Conservation (phyloP, 2,888 invertebrate genomes). For the Drosophila stalkeri region DNA sequence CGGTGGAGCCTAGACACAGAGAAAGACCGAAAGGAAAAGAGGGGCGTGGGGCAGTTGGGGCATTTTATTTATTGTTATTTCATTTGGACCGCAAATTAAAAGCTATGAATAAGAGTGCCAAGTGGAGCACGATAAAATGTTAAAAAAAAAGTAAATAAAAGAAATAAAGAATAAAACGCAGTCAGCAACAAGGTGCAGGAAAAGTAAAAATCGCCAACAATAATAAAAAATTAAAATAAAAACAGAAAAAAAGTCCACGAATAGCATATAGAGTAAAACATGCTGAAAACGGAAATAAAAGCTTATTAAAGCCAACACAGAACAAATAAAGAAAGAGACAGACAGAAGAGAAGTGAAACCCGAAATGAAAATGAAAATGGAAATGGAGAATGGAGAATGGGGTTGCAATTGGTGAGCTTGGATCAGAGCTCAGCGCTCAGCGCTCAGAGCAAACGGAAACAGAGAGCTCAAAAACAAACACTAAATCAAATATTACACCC, state of each 20-base stretch:
- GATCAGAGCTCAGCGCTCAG: slow-evolving; percentile 50
- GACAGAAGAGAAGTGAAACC: not conserved
- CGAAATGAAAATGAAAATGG: slow-evolving; percentile 15
- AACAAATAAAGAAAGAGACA: not conserved
- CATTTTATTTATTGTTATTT: slow-evolving; percentile 80
- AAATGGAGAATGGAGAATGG: not conserved
- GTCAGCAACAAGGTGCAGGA: slow-evolving; percentile 49
- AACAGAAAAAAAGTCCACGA: slow-evolving; percentile 24
- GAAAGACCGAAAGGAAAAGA: not conserved
- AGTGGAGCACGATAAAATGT: slow-evolving; percentile 50
- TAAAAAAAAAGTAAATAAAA: slow-evolving; percentile 25
- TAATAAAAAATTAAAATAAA: slow-evolving; percentile 31
- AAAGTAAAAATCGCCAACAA: slow-evolving; percentile 47
- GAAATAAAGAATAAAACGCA: slow-evolving; percentile 13
- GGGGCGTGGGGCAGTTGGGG: slow-evolving; percentile 39
- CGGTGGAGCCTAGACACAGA: not conserved
- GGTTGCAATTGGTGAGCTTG: slow-evolving; percentile 8
- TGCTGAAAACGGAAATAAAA: slow-evolving; percentile 76
- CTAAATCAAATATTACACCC: slow-evolving; percentile 79
- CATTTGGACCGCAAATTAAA: slow-evolving; percentile 80
- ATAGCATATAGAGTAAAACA: slow-evolving; percentile 51
- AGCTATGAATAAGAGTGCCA: slow-evolving; percentile 77
- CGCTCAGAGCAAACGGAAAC: slow-evolving; percentile 50
- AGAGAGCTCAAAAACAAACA: slow-evolving; percentile 72
- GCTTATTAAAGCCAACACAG: slow-evolving; percentile 73